These are phyloP conservation scores for Zaprionus davidi DNA, from an alignment of 1,140 invertebrate species.

Conservation along the genomic window DNA sequence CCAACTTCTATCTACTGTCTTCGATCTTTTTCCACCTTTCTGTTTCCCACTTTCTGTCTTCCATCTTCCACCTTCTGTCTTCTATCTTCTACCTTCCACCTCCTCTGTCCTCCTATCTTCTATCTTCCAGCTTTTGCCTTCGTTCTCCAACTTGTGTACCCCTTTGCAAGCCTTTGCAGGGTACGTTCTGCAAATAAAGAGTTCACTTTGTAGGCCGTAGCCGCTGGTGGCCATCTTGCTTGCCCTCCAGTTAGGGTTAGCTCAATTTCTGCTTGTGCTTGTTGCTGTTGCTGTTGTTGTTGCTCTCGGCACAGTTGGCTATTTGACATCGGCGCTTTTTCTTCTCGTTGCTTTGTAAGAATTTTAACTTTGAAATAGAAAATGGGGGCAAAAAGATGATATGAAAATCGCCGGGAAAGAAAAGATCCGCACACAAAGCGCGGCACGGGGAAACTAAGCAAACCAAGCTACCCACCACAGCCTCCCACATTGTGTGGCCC, in stretches of 20 bases:
- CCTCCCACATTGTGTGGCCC: slow-evolving; percentile 33
- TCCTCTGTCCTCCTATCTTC: too few relatives aligned
- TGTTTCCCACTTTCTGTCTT: too few relatives aligned
- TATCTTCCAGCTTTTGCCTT: too few relatives aligned
- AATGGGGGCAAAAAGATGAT: background rate
- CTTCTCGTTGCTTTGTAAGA: slow-evolving; percentile 39
- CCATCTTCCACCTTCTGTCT: too few relatives aligned
- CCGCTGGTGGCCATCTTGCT: slow-evolving; percentile 33
- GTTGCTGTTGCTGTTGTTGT: slow-evolving; percentile 16
- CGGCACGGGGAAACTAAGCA: background rate
- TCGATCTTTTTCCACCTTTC: too few relatives aligned
- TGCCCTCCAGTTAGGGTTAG: background rate
- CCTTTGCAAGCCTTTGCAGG: background rate
- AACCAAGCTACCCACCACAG: background rate
- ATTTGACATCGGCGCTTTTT: slow-evolving; percentile 51
- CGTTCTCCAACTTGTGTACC: background rate
- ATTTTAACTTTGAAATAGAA: slow-evolving; percentile 33
- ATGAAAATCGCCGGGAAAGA: slow-evolving; percentile 5
- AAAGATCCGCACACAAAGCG: slow-evolving; percentile 13
- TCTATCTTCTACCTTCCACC: too few relatives aligned
- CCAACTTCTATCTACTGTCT: too few relatives aligned
- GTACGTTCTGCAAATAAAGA: background rate
- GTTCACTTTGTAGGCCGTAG: background rate
- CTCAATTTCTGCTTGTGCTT: background rate
- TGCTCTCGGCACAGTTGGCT: slow-evolving; percentile 34